phyloP scores from a whole-genome alignment of 1,140 invertebrate species.

The Planococcus citri region DNA sequence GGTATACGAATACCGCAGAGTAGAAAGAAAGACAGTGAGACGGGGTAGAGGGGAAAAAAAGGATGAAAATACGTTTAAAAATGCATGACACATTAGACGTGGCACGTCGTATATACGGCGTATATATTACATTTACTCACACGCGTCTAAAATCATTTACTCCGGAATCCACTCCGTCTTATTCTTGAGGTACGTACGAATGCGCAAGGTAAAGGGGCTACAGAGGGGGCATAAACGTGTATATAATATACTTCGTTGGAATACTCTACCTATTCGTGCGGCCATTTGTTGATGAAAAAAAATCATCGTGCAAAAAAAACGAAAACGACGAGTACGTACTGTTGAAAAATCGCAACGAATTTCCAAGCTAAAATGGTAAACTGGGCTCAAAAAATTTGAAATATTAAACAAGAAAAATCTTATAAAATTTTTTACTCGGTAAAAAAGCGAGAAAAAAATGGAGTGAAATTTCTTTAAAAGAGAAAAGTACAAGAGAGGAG shows the following conservation, averaged over 20 bases:
- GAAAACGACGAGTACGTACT: not conserved
- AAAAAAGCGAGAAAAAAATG: not conserved
- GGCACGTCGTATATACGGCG: not conserved
- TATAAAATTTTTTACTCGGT: not conserved
- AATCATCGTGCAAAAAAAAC: not conserved
- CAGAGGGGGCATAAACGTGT: not conserved
- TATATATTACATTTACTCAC: too few relatives aligned
- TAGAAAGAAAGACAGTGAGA: too few relatives aligned
- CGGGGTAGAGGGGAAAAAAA: not conserved
- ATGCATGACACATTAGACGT: not conserved
- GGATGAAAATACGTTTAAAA: not conserved
- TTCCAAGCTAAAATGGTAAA: not conserved
- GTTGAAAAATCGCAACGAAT: not conserved
- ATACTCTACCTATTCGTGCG: not conserved
- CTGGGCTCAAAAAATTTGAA: not conserved
- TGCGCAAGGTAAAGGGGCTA: too few relatives aligned
- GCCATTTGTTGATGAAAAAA: conserved; percentile 7
- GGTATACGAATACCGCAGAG: too few relatives aligned
- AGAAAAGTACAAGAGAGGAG: not conserved
- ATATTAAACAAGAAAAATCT: conserved; percentile 8
- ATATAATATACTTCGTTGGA: not conserved
- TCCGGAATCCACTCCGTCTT: too few relatives aligned
- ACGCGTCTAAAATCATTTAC: conserved; percentile 7
- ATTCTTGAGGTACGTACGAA: too few relatives aligned
- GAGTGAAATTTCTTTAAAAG: too few relatives aligned